These are phyloP conservation scores for Scaptodrosophila latifasciaeformis DNA, from an alignment of 2,888 invertebrate genomes.

Conservation along the genomic window DNA sequence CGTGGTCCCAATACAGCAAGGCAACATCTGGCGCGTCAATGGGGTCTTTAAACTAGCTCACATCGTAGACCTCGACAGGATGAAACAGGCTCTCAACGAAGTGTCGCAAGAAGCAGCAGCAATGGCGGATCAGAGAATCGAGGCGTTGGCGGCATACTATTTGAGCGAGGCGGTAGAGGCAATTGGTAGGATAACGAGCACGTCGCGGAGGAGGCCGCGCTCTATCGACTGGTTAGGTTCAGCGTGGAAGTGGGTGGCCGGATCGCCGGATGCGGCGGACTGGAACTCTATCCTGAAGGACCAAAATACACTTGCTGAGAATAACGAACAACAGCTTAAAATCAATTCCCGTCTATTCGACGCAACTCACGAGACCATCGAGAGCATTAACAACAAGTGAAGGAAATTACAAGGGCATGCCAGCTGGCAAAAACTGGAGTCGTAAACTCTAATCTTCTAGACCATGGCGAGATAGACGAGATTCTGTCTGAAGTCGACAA, in stretches of 20 bases:
- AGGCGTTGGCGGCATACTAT: neutral
- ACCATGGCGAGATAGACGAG: neutral
- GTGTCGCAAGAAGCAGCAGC: neutral
- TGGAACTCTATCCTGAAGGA: no score
- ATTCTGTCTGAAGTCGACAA: neutral
- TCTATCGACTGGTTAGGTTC: no score
- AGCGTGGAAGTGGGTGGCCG: no score
- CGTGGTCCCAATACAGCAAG: slow-evolving; percentile 5
- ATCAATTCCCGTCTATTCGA: no score
- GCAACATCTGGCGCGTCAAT: slow-evolving; percentile 8
- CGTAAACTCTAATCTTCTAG: no score
- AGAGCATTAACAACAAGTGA: neutral
- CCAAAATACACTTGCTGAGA: no score
- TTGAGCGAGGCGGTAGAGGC: neutral
- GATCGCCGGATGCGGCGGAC: no score
- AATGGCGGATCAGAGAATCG: neutral
- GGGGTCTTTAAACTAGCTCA: slow-evolving; percentile 3
- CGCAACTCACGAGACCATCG: neutral
- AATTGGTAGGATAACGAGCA: no score
- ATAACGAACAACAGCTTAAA: no score
- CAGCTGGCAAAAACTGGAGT: no score
- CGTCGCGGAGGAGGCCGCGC: no score
- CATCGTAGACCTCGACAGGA: slow-evolving; percentile 6
- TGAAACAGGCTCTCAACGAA: neutral
- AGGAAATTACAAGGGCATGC: no score